Percentiles rank a stretch among this genome's conserved stretches.
phyloP scores from a whole-genome alignment of 2,888 invertebrate genomes.

The Lasioglossum calceatum region DNA sequence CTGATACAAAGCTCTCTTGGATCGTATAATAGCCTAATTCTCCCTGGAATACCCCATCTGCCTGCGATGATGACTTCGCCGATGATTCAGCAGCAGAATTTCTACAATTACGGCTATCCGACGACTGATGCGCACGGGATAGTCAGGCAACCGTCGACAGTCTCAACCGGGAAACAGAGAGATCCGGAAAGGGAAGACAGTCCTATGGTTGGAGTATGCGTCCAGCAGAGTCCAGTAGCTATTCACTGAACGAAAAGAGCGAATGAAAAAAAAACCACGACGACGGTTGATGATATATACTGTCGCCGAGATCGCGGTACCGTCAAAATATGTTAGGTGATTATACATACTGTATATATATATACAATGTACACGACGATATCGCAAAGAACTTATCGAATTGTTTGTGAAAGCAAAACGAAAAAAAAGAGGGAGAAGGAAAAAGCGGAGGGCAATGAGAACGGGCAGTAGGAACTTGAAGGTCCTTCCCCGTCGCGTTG shows the following conservation, averaged over 20 bases:
- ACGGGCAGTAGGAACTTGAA: slow-evolving; percentile 56
- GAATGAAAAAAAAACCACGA: slow-evolving; percentile 34
- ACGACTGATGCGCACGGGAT: slow-evolving; percentile 80
- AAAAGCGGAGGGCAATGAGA: slow-evolving; percentile 43
- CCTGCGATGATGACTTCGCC: slow-evolving; percentile 82
- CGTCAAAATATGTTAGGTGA: slow-evolving; percentile 61
- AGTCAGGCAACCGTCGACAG: slow-evolving; percentile 79
- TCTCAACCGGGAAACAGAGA: slow-evolving; percentile 80
- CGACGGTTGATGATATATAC: slow-evolving; percentile 57
- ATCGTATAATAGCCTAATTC: slow-evolving; percentile 83
- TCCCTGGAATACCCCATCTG: slow-evolving; percentile 84
- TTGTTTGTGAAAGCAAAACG: slow-evolving; percentile 51
- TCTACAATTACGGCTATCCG: slow-evolving; percentile 82
- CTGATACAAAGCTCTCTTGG: slow-evolving; percentile 85
- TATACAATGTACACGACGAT: slow-evolving; percentile 53
- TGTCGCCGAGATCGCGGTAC: slow-evolving; percentile 58
- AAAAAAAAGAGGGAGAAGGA: slow-evolving; percentile 24
- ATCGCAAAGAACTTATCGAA: slow-evolving; percentile 51
- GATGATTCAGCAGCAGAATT: slow-evolving; percentile 81
- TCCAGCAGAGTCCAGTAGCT: slow-evolving; percentile 96
- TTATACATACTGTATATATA: slow-evolving; percentile 55
- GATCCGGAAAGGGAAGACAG: slow-evolving; percentile 88
- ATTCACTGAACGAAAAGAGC: slow-evolving; percentile 88
- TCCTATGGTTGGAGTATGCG: slow-evolving; percentile 95
- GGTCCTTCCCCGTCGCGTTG: slow-evolving; percentile 61